Conservation (phyloP, 2,797 vertebrate species). For the Synanceia verrucosa region DNA sequence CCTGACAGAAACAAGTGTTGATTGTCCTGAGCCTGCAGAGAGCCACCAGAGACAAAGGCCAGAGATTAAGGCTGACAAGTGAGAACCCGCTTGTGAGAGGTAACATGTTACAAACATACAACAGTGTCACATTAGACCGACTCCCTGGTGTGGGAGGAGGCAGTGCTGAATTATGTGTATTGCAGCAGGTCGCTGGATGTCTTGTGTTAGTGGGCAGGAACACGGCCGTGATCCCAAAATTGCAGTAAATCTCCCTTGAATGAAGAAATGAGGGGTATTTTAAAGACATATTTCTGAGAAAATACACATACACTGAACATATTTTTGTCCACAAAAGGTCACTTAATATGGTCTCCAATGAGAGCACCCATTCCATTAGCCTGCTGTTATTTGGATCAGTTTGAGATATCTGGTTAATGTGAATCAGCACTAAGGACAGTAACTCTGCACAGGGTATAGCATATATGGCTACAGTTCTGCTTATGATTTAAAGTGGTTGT, state of each 20-base stretch:
- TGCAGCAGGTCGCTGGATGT: constrained; percentile 10
- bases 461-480: background rate
- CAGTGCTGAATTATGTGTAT: constrained; percentile 38
- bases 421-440: constrained; percentile 19
- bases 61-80: constrained; percentile 69
- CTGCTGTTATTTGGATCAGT: constrained; percentile 8
- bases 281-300: background rate
- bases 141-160: constrained; percentile 25
- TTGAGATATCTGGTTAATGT: constrained; percentile 20
- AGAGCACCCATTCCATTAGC: background rate
- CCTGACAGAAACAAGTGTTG: constrained; percentile 62
- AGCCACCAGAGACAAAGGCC: constrained; percentile 55
- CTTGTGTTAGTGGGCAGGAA: background rate
- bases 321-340: constrained; percentile 1
- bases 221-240: background rate
- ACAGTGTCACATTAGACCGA: constrained; percentile 46
- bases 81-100: constrained; percentile 40
- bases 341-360: background rate
- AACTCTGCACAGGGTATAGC: background rate
- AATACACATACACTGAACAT: background rate
- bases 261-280: background rate
- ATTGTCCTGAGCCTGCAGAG: constrained; percentile 63
- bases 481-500: background rate
- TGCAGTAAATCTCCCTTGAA: background rate
- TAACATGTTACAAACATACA: constrained; percentile 57